A percentile compares a stretch with the other conserved stretches of the same genome.
These are phyloP conservation scores for Nematostella vectensis DNA, from an alignment of 92 coral and sea anemone species.

Conservation along the genomic window DNA sequence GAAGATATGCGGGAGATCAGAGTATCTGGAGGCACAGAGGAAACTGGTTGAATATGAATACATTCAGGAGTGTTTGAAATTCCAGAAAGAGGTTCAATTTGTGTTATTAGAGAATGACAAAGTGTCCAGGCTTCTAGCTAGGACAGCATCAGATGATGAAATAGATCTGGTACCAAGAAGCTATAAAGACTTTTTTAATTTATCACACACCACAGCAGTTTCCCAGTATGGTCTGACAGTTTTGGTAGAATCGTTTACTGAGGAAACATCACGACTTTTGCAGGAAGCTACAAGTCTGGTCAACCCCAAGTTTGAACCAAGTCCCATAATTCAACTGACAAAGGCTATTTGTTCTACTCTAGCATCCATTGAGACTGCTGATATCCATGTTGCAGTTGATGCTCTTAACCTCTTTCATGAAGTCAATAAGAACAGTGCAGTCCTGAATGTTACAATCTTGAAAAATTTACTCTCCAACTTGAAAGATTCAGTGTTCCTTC, in stretches of 20 bases:
- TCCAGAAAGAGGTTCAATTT: slow-evolving; percentile 57
- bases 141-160: slow-evolving; percentile 66
- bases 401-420: slow-evolving; percentile 32
- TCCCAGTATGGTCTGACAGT: slow-evolving; percentile 81
- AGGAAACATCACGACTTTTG: slow-evolving; percentile 61
- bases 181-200: slow-evolving; percentile 89
- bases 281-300: slow-evolving; percentile 49
- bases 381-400: slow-evolving; percentile 63
- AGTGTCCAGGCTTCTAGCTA: slow-evolving; percentile 64
- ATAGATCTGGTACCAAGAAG: slow-evolving; percentile 60
- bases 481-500: slow-evolving; percentile 56
- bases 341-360: slow-evolving; percentile 91
- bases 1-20: slow-evolving; percentile 90
- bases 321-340: slow-evolving; percentile 74
- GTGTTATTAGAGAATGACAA: slow-evolving; percentile 82
- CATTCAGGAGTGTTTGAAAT: slow-evolving; percentile 78
- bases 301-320: slow-evolving; percentile 76
- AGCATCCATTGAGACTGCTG: slow-evolving; percentile 77
- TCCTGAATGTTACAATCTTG: slow-evolving; percentile 44
- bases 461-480: slow-evolving; percentile 46
- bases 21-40: slow-evolving; percentile 63
- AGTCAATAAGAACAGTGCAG: slow-evolving; percentile 3
- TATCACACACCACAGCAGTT: slow-evolving; percentile 78
- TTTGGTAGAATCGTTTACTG: slow-evolving; percentile 72
- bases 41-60: slow-evolving; percentile 85